Base-by-base conservation (phyloP, 1,140 invertebrate genomes). In the Drosophila albomicans region DNA sequence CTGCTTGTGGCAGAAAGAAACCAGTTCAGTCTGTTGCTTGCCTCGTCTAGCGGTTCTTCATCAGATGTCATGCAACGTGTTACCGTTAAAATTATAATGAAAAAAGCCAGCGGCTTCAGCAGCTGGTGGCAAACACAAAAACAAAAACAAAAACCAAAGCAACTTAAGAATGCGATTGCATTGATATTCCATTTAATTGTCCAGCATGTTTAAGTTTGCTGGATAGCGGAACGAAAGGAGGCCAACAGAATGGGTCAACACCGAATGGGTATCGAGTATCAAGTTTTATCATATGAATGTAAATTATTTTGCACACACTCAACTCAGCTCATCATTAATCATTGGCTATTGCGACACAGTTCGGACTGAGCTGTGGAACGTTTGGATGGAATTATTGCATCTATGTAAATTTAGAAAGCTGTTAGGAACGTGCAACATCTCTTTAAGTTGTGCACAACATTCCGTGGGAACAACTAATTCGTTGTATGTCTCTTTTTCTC, bases 321-420 rank as follows among this genome's bases (percentile, higher is more conserved):
- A 51, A 0, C 20, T 25, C 20, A 25, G n/a, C 32, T 30, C 35
- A 49, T 65, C 59, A 75, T 69, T 54, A 64, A 75, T 69, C 75
- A 75, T 56, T 32, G 35, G 63, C 48, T 56, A 38, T 45, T 49
- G 48, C 62, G 82, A 75, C 78, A 73, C 74, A 67, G 58, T 75
- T 85, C 30, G 32, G n/a, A 38, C 8, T 30, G 48, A 46, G 10
- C 20, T 28, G 71, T 28, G 46, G 35, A 59, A 25, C 46, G 59
- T 46, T 64, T 45, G 52, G 58, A 25, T 25, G 5, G 69, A 89
- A 88, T 89, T 85, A 88, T 69, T 76, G 68, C 30, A 35, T 8
- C 48, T 67, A 89, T 88, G 84, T 88, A 89, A 88, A 88, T 88
- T 88, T 89, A 88, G 84, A 88, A 88, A 88, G 84, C 82, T 68